These are phyloP conservation scores for Noctua fimbriata DNA, from an alignment of 2,888 invertebrate genomes.

Conservation along the genomic window DNA sequence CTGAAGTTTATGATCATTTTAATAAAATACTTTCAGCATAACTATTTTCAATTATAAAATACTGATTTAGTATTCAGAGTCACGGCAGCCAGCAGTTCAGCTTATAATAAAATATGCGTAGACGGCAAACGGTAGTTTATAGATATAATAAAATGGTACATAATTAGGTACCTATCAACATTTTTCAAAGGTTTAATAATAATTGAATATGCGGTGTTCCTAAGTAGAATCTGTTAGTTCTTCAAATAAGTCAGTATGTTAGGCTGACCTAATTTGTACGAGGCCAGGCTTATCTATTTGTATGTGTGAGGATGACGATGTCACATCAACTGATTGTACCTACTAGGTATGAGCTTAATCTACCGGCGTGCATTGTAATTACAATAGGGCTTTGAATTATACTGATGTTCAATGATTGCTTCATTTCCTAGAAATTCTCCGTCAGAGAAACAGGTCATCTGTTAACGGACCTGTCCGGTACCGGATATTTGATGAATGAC, in stretches of 20 bases:
- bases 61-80: constrained; percentile 35
- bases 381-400: neutral
- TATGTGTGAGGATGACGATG: neutral
- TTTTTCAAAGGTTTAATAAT: neutral
- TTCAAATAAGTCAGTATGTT: constrained; percentile 19
- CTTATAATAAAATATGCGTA: constrained; percentile 20
- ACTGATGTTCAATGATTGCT: neutral
- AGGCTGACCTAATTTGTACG: constrained; percentile 23
- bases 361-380: neutral
- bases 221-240: constrained; percentile 8
- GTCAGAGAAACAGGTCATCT: constrained; percentile 1
- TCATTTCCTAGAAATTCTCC: constrained; percentile 10
- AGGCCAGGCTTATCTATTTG: constrained; percentile 7
- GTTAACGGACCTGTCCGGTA: neutral
- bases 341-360: neutral
- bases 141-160: constrained; percentile 10
- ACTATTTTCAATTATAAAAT: constrained; percentile 17
- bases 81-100: constrained; percentile 18
- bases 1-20: constrained; percentile 28
- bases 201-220: neutral
- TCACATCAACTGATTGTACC: neutral
- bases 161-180: neutral
- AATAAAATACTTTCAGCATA: constrained; percentile 25
- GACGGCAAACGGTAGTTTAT: constrained; percentile 12
- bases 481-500: neutral